Conservation (phyloP, 2,113 vertebrate genomes). For the Leuciscus idus region DNA sequence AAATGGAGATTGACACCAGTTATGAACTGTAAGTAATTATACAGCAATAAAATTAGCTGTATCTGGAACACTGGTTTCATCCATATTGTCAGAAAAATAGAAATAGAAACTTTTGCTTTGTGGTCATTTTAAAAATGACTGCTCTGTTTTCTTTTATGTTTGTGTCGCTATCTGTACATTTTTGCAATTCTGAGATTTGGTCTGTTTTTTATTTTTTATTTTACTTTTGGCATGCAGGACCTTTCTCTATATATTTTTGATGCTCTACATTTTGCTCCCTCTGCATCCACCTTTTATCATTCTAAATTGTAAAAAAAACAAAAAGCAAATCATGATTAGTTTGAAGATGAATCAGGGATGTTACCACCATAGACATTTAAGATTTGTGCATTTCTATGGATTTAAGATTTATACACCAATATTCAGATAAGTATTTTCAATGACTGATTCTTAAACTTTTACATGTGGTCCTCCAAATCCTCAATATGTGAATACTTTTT, state of each 20-base stretch:
- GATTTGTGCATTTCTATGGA: no score
- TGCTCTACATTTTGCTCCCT: not conserved
- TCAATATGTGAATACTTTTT: no score
- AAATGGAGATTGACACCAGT: slow-evolving; percentile 11
- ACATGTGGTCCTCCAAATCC: no score
- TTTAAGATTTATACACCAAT: no score
- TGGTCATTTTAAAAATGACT: not conserved
- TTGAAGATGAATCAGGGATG: no score
- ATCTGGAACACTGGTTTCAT: slow-evolving; percentile 5
- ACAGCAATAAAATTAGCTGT: slow-evolving; percentile 68
- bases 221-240: not conserved
- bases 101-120: not conserved
- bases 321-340: no score
- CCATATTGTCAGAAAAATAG: not conserved
- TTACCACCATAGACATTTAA: no score
- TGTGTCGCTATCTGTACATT: not conserved
- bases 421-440: no score
- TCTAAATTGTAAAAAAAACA: not conserved
- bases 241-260: not conserved
- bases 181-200: not conserved
- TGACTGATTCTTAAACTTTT: no score
- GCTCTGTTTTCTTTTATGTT: not conserved
- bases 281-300: not conserved
- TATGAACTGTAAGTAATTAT: slow-evolving; percentile 69
- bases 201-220: not conserved